Evolutionary conservation across 2,888 invertebrate genomes (phyloP), one percentile per base, ranked within the genome.

Genomic region (Osedax frankpressi): DNA sequence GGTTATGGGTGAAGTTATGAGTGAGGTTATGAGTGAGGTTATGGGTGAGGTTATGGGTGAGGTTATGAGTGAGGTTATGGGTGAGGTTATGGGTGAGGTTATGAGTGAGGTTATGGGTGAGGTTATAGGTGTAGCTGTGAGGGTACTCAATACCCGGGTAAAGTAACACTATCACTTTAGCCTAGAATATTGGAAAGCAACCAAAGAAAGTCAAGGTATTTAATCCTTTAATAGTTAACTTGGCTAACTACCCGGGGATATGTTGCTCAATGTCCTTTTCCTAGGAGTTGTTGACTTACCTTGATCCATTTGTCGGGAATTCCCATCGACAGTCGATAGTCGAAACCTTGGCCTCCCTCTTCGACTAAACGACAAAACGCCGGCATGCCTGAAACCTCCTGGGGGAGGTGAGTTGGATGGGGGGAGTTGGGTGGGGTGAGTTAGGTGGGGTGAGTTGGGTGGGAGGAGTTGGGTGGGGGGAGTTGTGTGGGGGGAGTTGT

Each of bases 381-480:
- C 1, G 98, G 98, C 98, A 99, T 98, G 60, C 98, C 98, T 14
- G 95, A 96, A 0, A 99, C 98, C 85, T 98, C 94, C 90, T 90
- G 77, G 1, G 63, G 2, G 24, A 25, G 6, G n/a, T n/a, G n/a
- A n/a, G 24, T 65, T 24, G 24, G 6, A 65, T 24, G 11, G 6
- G 24, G 65, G 24, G 11, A 19, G 44, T 44, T 11, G 44, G 44
- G 6, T 44, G 19, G 44, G 11, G 44, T 19, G 19, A 11, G 44
- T 44, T 44, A 6, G 19, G 44, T 44, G 44, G 44, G 19, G 6
- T 44, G 44, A 44, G 44, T 44, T 44, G 44, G 19, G 6, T 44
- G 6, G 44, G 44, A 11, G 44, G 19, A 44, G 44, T 19, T 44
- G 19, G 44, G 19, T 6, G 19, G 44, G 6, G 19, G 19, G 19